phyloP scores from a whole-genome alignment of 2,888 invertebrate species.

The Pogonocherus hispidulus region DNA sequence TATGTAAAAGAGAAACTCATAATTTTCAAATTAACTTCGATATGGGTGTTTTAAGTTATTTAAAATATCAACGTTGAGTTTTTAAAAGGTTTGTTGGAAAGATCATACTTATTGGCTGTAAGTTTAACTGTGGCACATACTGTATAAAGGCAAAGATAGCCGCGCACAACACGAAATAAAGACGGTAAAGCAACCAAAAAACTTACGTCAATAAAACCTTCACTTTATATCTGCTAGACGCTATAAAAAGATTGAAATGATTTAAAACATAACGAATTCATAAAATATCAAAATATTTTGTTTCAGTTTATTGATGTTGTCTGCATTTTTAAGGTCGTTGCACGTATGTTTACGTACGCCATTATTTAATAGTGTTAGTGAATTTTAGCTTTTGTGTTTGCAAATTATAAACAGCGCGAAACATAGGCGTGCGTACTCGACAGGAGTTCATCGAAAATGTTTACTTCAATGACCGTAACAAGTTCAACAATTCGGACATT shows the following conservation, averaged over 20 bases:
- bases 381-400: constrained; percentile 45
- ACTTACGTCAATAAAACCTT: constrained; percentile 28
- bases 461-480: not conserved
- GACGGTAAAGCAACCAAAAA: constrained; percentile 2
- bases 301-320: constrained; percentile 40
- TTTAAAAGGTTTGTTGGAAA: no score
- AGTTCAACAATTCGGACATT: constrained; percentile 1
- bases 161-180: constrained; percentile 1
- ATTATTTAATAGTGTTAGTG: constrained; percentile 54
- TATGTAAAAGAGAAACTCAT: no score
- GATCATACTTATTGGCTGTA: not conserved
- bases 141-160: not conserved
- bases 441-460: not conserved
- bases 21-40: no score
- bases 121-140: not conserved
- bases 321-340: constrained; percentile 52
- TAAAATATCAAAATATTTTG: constrained; percentile 37
- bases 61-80: no score
- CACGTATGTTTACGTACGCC: constrained; percentile 48
- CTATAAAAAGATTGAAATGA: constrained; percentile 32
- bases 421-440: constrained; percentile 19
- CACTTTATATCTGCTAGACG: constrained; percentile 25
- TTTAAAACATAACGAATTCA: constrained; percentile 36
- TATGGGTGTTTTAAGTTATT: no score
- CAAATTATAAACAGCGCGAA: constrained; percentile 43